These are phyloP conservation scores for Agapostemon virescens DNA, from an alignment of 2,888 invertebrate genomes.

Conservation along the genomic window DNA sequence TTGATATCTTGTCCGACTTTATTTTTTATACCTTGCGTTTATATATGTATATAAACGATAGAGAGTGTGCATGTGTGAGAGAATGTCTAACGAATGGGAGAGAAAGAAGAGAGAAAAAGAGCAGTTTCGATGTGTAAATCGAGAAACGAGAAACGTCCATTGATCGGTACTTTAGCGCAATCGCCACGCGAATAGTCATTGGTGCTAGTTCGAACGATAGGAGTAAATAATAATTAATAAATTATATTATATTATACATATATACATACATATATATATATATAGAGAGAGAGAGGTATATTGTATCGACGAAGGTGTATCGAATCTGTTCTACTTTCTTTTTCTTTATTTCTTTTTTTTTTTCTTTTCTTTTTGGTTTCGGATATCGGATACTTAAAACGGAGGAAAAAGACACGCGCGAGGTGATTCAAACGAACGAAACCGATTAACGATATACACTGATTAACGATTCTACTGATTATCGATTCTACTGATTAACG, in stretches of 20 bases:
- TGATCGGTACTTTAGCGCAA: constrained; percentile 36
- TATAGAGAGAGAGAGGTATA: not conserved
- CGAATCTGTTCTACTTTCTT: constrained; percentile 41
- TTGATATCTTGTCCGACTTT: constrained; percentile 64
- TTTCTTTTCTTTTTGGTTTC: constrained; percentile 30
- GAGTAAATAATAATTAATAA: constrained; percentile 36
- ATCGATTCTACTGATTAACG: constrained; percentile 4
- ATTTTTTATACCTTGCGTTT: constrained; percentile 70
- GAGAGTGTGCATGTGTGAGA: constrained; percentile 15
- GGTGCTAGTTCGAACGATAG: constrained; percentile 61
- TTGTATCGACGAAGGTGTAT: constrained; percentile 25
- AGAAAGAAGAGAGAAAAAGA: not conserved
- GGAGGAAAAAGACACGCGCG: constrained; percentile 6
- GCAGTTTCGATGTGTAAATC: constrained; percentile 31
- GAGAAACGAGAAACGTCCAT: constrained; percentile 45
- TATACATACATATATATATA: constrained; percentile 20
- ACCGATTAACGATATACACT: not conserved
- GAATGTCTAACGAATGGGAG: not conserved
- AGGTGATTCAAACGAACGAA: constrained; percentile 9
- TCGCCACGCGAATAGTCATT: constrained; percentile 53
- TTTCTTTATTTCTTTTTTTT: no score
- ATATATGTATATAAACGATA: constrained; percentile 37
- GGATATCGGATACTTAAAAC: constrained; percentile 33
- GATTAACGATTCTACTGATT: constrained; percentile 4
- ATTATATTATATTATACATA: not conserved